Percentiles rank a stretch among this genome's conserved stretches.
phyloP scores from a whole-genome alignment of 2,888 invertebrate species.

The Yponomeuta evonymella region DNA sequence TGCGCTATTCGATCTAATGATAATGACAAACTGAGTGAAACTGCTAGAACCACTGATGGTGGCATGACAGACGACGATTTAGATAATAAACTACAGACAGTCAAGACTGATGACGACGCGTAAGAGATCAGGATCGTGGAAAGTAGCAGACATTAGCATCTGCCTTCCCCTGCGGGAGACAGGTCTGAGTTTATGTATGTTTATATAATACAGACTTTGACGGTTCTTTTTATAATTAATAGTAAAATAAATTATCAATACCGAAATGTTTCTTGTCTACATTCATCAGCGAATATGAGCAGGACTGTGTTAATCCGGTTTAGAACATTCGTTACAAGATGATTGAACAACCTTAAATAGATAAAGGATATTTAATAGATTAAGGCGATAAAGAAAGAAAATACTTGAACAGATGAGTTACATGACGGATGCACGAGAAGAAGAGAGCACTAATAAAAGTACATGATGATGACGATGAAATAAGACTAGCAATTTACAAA shows the following conservation, averaged over 20 bases:
- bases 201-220: too few relatives aligned
- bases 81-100: neutral
- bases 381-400: neutral
- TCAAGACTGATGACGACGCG: neutral
- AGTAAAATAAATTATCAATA: too few relatives aligned
- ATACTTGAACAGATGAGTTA: neutral
- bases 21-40: constrained; percentile 33
- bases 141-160: too few relatives aligned
- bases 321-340: too few relatives aligned
- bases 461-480: neutral
- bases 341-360: too few relatives aligned
- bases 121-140: too few relatives aligned
- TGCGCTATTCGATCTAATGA: constrained; percentile 19
- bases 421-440: neutral
- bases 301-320: too few relatives aligned
- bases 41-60: neutral
- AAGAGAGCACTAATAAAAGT: neutral
- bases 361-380: neutral
- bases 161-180: too few relatives aligned
- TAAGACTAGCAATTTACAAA: neutral
- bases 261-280: too few relatives aligned
- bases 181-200: too few relatives aligned
- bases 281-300: too few relatives aligned
- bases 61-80: neutral
- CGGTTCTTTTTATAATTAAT: too few relatives aligned